phyloP scores from a whole-genome alignment of 2,113 vertebrate genomes.

The Oncorhynchus kisutch region DNA sequence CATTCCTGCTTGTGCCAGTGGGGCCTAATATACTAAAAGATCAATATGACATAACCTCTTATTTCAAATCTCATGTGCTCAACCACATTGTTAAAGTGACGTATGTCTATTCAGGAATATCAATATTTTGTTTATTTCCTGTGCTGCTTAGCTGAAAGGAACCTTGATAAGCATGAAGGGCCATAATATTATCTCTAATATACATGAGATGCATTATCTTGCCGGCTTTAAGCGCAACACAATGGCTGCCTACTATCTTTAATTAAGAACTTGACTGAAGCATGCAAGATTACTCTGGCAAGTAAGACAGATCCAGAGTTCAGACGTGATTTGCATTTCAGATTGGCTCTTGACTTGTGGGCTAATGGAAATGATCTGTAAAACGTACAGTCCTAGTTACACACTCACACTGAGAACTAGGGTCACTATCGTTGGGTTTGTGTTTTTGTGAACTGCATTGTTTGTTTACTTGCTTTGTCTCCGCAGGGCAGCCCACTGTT shows the following conservation, averaged over 20 bases:
- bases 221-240: conserved; percentile 68
- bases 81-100: too few species aligned
- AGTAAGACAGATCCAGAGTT: conserved; percentile 66
- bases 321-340: conserved; percentile 65
- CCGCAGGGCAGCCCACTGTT: conserved; percentile 88
- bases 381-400: background rate
- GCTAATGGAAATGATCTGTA: conserved; percentile 45
- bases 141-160: conserved; percentile 27
- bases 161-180: conserved; percentile 44
- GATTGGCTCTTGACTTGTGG: conserved; percentile 49
- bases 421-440: conserved; percentile 1
- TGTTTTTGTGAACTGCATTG: background rate
- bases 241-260: conserved; percentile 79
- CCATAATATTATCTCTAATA: conserved; percentile 52
- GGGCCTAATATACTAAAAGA: too few species aligned
- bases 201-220: conserved; percentile 69
- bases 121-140: background rate
- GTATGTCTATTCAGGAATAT: background rate
- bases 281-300: conserved; percentile 73
- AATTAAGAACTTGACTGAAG: conserved; percentile 88
- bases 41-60: too few species aligned
- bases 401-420: background rate
- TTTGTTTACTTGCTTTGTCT: conserved; percentile 5
- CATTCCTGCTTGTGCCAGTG: too few species aligned
- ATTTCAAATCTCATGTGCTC: too few species aligned